phyloP scores from a whole-genome alignment of 2,888 invertebrate species.

The Suillia variegata region DNA sequence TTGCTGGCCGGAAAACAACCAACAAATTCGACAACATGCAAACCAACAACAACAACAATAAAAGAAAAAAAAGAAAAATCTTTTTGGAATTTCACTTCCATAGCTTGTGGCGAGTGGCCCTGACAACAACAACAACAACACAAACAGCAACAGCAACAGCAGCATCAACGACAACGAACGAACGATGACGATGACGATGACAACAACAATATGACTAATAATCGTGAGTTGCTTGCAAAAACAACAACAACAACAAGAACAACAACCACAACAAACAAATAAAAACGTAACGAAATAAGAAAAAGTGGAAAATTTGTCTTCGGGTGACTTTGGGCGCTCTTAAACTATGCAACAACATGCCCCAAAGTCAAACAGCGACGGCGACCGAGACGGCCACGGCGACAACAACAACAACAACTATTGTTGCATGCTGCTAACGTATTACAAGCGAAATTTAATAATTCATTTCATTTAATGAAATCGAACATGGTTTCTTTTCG shows the following conservation, averaged over 20 bases:
- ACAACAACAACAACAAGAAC: neutral
- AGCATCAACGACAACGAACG: neutral
- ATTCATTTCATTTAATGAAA: constrained; percentile 14
- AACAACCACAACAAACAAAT: constrained; percentile 1
- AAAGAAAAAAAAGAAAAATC: too few species aligned
- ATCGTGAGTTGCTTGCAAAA: constrained; percentile 7
- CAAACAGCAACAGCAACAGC: constrained; percentile 1
- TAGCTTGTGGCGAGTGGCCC: neutral
- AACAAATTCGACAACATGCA: neutral
- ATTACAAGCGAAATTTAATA: constrained; percentile 9
- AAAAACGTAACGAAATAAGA: too few species aligned
- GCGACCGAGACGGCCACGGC: too few species aligned
- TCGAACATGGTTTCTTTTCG: constrained; percentile 2
- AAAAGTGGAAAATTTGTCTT: too few species aligned
- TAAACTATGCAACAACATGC: neutral
- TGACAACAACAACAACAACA: neutral
- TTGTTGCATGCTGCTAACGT: too few species aligned
- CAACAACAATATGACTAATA: neutral
- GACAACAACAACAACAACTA: too few species aligned
- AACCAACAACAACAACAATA: too few species aligned
- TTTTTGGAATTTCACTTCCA: neutral
- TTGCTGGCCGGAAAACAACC: neutral
- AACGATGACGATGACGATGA: neutral
- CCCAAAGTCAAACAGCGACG: neutral
- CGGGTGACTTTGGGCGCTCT: neutral